Evolutionary conservation across 2,888 invertebrate genomes (phyloP).

Genomic region (Drosophila basisetae): DNA sequence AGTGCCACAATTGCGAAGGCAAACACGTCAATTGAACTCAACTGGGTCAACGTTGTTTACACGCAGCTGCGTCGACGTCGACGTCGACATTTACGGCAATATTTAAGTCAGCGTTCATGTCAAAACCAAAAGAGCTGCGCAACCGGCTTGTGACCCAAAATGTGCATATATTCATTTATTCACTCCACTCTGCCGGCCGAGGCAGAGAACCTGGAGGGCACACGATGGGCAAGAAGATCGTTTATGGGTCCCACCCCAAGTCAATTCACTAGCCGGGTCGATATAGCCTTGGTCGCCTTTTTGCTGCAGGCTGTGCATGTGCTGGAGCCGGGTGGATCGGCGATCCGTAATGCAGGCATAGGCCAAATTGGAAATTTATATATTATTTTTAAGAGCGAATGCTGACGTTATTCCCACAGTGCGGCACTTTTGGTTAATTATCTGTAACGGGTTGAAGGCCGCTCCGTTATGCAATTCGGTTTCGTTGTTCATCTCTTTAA

Average conservation of each 20-base stretch:
- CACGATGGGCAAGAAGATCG: neutral
- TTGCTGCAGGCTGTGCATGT: neutral
- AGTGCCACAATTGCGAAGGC: constrained; percentile 12
- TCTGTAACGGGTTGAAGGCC: constrained; percentile 6
- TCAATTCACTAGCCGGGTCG: neutral
- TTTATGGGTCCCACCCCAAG: neutral
- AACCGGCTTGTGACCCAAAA: constrained; percentile 4
- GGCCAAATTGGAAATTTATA: neutral
- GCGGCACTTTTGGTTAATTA: neutral
- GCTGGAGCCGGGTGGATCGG: neutral
- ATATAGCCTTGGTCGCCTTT: neutral
- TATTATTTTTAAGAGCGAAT: neutral
- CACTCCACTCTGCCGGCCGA: neutral
- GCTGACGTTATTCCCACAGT: neutral
- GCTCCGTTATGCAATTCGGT: constrained; percentile 2
- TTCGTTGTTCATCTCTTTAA: neutral
- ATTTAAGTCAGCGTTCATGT: neutral
- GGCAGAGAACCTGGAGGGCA: neutral
- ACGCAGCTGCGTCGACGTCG: constrained; percentile 3
- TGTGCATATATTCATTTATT: constrained; percentile 1
- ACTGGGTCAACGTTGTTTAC: constrained; percentile 61
- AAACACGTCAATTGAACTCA: constrained; percentile 56
- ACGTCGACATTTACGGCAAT: neutral
- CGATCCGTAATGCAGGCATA: neutral
- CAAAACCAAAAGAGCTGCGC: constrained; percentile 1